These are phyloP conservation scores for Melanotaenia parkinsoni DNA, from an alignment of 2,797 vertebrate species.

Conservation along the genomic window DNA sequence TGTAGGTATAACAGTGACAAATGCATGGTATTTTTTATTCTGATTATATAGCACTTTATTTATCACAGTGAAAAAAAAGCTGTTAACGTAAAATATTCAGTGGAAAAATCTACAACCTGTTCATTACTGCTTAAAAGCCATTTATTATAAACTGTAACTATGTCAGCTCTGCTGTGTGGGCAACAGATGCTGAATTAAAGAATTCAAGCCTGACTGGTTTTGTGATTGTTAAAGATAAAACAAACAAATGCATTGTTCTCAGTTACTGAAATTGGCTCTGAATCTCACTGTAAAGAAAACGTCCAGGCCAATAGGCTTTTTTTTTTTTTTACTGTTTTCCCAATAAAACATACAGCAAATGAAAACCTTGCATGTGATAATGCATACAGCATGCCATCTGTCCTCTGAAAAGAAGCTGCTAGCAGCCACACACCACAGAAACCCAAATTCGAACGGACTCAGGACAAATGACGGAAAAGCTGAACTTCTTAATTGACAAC, in stretches of 20 bases:
- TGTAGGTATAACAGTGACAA: too few relatives aligned
- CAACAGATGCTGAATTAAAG: background rate
- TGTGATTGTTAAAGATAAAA: constrained; percentile 19
- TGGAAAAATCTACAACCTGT: too few relatives aligned
- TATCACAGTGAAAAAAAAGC: too few relatives aligned
- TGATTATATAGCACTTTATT: too few relatives aligned
- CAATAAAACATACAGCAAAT: constrained; percentile 28
- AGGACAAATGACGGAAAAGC: constrained; percentile 27
- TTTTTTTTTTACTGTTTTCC: too few relatives aligned
- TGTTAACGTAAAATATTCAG: too few relatives aligned
- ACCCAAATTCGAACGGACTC: constrained; percentile 2
- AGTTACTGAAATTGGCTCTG: constrained; percentile 10
- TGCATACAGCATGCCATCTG: constrained; percentile 34
- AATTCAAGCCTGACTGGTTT: background rate
- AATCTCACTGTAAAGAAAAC: constrained; percentile 16
- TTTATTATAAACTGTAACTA: background rate
- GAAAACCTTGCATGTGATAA: constrained; percentile 15
- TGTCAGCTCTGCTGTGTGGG: background rate
- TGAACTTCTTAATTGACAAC: constrained; percentile 19
- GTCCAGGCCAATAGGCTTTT: background rate
- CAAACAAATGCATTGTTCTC: constrained; percentile 23
- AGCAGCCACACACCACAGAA: constrained; percentile 5
- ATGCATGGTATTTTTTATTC: too few relatives aligned
- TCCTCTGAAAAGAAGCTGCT: constrained; percentile 26
- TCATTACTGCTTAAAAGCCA: too few relatives aligned